Evolutionary conservation across 2,113 vertebrate genomes (phyloP).

Genomic region (Geothlypis trichas): DNA sequence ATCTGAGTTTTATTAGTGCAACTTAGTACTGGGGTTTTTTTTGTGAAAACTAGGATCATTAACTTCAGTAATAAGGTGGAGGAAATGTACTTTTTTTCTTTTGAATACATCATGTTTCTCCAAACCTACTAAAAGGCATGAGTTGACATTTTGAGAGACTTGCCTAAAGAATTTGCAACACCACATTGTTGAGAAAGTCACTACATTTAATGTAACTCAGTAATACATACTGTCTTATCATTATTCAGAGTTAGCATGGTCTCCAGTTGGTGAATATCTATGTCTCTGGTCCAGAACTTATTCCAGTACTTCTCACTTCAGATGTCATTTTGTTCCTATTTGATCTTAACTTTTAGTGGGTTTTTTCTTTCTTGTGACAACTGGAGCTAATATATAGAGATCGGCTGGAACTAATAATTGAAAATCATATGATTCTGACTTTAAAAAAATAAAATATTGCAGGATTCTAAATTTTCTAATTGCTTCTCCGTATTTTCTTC

Average conservation of each 20-base stretch:
- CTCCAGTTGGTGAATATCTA: background rate
- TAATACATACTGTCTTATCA: background rate
- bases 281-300: background rate
- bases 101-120: background rate
- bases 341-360: slow-evolving; percentile 26
- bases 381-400: background rate
- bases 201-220: background rate
- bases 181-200: background rate
- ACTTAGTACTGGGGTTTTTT: background rate
- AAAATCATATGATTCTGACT: background rate
- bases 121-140: background rate
- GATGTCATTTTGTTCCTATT: background rate
- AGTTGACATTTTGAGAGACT: background rate
- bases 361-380: slow-evolving; percentile 36
- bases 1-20: background rate
- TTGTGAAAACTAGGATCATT: background rate
- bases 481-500: background rate
- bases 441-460: background rate
- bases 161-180: background rate
- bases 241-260: background rate
- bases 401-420: slow-evolving; percentile 19
- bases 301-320: background rate
- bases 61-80: background rate
- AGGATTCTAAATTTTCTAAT: background rate
- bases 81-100: background rate